Percentiles rank a stretch among this genome's conserved stretches.
Conservation (phyloP, 2,888 invertebrate genomes). For the Epirrhoe tristata region DNA sequence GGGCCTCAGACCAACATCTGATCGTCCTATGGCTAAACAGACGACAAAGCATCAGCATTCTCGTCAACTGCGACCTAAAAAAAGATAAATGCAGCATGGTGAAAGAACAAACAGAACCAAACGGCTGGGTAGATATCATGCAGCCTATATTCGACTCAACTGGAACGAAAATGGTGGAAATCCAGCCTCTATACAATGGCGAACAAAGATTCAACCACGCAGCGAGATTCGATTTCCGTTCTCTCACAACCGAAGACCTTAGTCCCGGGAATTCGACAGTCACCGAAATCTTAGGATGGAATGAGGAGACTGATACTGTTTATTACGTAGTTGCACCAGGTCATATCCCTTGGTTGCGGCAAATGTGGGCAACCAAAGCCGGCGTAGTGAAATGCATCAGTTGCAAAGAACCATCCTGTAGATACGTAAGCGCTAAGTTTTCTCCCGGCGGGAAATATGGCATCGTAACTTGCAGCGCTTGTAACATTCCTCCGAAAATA, state of each 20-base stretch:
- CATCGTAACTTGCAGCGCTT: conserved; percentile 68
- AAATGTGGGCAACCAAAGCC: conserved; percentile 85
- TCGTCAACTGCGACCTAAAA: conserved; percentile 85
- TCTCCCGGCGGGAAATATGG: conserved; percentile 72
- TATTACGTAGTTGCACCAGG: conserved; percentile 89
- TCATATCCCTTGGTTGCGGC: conserved; percentile 88
- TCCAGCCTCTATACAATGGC: conserved; percentile 64
- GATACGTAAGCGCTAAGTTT: conserved; percentile 85
- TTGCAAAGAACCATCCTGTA: conserved; percentile 89
- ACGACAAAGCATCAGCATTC: conserved; percentile 89
- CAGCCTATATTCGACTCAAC: conserved; percentile 82
- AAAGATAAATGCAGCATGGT: conserved; percentile 72
- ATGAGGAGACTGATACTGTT: conserved; percentile 83
- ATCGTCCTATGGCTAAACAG: conserved; percentile 94
- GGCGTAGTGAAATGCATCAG: conserved; percentile 86
- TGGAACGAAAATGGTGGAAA: conserved; percentile 76
- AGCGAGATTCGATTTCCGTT: conserved; percentile 64
- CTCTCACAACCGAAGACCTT: conserved; percentile 69
- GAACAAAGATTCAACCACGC: conserved; percentile 79
- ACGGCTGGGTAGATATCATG: conserved; percentile 89
- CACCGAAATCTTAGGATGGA: conserved; percentile 86
- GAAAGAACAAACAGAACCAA: conserved; percentile 79
- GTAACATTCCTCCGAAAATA: conserved; percentile 67
- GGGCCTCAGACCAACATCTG: conserved; percentile 89
- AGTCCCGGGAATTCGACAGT: conserved; percentile 87